Percentiles rank a stretch among this genome's conserved stretches.
phyloP scores from a whole-genome alignment of 1,140 invertebrate species.

The Solen grandis region DNA sequence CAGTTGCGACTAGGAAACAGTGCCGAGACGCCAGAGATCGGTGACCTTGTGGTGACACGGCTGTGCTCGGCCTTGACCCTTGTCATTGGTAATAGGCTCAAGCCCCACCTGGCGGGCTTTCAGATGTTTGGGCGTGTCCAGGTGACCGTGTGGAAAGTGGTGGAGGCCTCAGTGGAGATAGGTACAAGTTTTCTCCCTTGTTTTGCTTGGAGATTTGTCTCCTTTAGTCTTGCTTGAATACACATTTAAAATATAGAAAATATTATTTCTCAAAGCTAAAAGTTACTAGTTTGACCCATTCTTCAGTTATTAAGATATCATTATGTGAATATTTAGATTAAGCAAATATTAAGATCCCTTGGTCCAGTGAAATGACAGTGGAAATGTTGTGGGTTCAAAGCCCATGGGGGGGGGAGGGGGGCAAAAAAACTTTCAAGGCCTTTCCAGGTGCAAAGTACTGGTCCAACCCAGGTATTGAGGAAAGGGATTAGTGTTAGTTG shows the following conservation, averaged over 20 bases:
- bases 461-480: no score
- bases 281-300: no score
- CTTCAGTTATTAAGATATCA: no score
- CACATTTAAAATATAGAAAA: neutral
- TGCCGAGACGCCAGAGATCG: constrained; percentile 82
- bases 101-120: constrained; percentile 89
- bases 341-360: no score
- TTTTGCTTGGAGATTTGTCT: neutral
- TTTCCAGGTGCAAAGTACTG: no score
- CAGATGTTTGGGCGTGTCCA: constrained; percentile 89
- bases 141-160: constrained; percentile 93
- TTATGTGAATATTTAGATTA: no score
- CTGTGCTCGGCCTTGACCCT: constrained; percentile 92
- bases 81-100: constrained; percentile 91
- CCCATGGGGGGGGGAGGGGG: no score
- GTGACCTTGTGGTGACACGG: constrained; percentile 86
- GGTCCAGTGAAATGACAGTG: no score
- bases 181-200: no score
- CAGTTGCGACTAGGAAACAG: constrained; percentile 81
- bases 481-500: no score
- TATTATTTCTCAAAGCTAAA: neutral
- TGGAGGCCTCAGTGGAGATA: constrained; percentile 93
- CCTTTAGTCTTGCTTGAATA: neutral
- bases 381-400: no score
- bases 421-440: no score